Evolutionary conservation across 2,888 invertebrate species (phyloP).

Genomic region (Thelaira solivaga): DNA sequence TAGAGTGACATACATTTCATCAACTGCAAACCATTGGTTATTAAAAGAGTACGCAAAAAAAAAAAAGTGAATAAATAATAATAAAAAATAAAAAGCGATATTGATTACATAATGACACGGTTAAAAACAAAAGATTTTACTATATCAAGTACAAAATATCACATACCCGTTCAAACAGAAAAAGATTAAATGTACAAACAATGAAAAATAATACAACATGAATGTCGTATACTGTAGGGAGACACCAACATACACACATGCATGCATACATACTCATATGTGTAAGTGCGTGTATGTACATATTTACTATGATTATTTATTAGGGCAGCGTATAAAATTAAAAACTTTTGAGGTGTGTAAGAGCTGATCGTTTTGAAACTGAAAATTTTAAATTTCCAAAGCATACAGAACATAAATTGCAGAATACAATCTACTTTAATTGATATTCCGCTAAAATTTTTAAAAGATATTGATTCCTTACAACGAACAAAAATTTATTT

Average conservation of each 20-base stretch:
- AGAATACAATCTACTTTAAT: no score
- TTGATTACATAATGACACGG: slow-evolving; percentile 52
- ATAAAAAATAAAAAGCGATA: slow-evolving; percentile 44
- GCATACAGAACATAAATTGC: no score
- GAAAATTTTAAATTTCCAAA: no score
- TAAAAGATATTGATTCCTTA: no score
- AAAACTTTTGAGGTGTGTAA: neutral
- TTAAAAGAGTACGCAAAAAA: neutral
- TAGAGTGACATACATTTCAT: slow-evolving; percentile 28
- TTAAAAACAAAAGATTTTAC: slow-evolving; percentile 45
- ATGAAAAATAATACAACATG: slow-evolving; percentile 28
- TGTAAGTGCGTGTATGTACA: no score
- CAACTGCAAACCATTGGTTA: slow-evolving; percentile 23
- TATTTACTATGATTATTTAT: no score
- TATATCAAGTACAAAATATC: slow-evolving; percentile 46
- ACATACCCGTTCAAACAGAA: neutral
- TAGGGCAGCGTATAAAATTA: neutral
- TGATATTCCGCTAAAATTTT: no score
- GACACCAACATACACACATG: neutral
- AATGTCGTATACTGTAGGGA: slow-evolving; percentile 29
- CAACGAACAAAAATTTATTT: no score
- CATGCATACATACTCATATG: no score
- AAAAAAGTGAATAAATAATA: slow-evolving; percentile 18
- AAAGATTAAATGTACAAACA: neutral
- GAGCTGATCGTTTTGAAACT: no score